A percentile compares a stretch with the other conserved stretches of the same genome.
These are phyloP conservation scores for Sarcophaga bullata DNA, from an alignment of 1,140 invertebrate genomes.

Conservation along the genomic window DNA sequence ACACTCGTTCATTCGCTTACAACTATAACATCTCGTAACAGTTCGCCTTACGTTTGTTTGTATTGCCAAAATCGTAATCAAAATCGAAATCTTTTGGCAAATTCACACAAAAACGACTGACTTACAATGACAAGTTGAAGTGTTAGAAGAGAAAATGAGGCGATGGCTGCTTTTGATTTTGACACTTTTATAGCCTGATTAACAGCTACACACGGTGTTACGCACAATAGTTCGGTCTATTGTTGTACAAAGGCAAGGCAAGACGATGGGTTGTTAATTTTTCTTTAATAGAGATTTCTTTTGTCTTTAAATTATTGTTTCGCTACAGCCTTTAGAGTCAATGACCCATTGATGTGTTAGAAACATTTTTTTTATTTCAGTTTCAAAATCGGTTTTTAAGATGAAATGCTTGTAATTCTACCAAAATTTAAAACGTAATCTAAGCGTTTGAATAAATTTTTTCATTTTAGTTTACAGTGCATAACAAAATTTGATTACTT, in stretches of 20 bases:
- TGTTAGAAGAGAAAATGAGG: not conserved
- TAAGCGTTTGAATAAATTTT: too few species aligned
- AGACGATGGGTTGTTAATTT: not conserved
- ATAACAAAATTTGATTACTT: too few species aligned
- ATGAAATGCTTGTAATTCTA: too few species aligned
- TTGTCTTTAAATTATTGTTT: not conserved
- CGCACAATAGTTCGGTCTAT: not conserved
- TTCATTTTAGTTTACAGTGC: too few species aligned
- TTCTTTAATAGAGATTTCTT: not conserved
- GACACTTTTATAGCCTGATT: too few species aligned
- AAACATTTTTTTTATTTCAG: too few species aligned
- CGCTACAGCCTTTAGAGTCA: too few species aligned
- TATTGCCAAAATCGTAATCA: not conserved
- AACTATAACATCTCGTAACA: not conserved
- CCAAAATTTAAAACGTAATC: too few species aligned
- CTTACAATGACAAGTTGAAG: conserved; percentile 15
- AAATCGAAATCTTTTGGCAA: not conserved
- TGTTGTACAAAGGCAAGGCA: not conserved
- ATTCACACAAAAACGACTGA: not conserved
- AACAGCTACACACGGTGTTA: not conserved
- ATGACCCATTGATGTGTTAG: not conserved
- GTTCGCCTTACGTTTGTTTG: not conserved
- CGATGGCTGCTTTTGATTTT: too few species aligned
- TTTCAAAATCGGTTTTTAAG: too few species aligned
- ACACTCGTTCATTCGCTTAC: not conserved